Evolutionary conservation across 2,888 invertebrate genomes (phyloP).

Genomic region (Vandiemenella viatica): DNA sequence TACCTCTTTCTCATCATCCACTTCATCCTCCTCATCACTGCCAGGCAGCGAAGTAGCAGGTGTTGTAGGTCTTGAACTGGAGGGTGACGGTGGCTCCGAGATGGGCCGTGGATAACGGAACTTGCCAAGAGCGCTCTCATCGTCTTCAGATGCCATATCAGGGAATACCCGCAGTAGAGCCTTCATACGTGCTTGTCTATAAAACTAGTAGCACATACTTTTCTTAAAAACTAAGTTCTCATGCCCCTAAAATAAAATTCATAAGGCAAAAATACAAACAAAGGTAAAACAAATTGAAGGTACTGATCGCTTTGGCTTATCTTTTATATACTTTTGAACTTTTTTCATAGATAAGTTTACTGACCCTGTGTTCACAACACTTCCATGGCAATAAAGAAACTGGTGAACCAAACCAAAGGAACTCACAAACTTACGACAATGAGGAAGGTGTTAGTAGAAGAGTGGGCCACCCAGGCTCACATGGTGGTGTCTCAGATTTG

Average conservation of each 20-base stretch:
- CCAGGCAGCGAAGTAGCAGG: slow-evolving; percentile 79
- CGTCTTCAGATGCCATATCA: slow-evolving; percentile 56
- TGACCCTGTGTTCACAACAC: no score
- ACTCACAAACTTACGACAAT: no score
- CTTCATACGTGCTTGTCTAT: slow-evolving; percentile 82
- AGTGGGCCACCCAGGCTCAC: no score
- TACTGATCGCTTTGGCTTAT: no score
- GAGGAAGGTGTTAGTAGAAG: no score
- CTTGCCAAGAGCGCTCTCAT: slow-evolving; percentile 36
- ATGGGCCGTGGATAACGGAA: slow-evolving; percentile 76
- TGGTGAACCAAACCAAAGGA: no score
- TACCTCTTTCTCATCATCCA: slow-evolving; percentile 38
- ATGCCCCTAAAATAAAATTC: slow-evolving; percentile 7
- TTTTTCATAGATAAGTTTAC: no score
- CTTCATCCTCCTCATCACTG: slow-evolving; percentile 66
- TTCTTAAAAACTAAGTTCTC: not conserved
- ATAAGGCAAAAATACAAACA: not conserved
- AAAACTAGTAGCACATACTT: slow-evolving; percentile 48
- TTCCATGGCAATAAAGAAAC: no score
- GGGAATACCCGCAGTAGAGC: slow-evolving; percentile 80
- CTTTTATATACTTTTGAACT: no score
- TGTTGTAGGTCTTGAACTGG: slow-evolving; percentile 68
- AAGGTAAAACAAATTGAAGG: not conserved
- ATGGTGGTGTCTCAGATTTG: no score
- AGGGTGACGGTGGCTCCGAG: slow-evolving; percentile 81